Evolutionary conservation across 2,113 vertebrate genomes (phyloP), one percentile per base, ranked within the genome.

Genomic region (Pseudopodoces humilis): DNA sequence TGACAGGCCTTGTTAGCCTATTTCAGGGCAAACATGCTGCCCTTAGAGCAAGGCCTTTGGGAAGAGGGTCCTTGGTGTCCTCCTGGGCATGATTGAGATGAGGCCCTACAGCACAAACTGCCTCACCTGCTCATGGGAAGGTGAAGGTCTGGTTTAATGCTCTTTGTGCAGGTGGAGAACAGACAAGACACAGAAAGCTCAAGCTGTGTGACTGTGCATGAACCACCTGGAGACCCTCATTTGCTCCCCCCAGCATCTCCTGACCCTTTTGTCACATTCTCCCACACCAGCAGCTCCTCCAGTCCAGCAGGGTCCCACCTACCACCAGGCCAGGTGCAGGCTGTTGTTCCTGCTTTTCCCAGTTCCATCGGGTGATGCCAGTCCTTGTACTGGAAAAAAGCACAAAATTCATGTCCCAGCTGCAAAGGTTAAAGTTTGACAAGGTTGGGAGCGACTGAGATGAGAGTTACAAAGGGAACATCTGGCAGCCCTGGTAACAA

Each of bases 91-190:
- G 56, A 28, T 55, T 63, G 13, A 50, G 47, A 31, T 0, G 13
- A 20, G 27, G 2, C 13, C 63, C 39, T 5, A 9, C 39, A 5
- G 18, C n/a, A 33, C 43, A 33, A 3, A 13, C 4, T 20, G 28
- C 52, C 43, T n/a, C 19, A 2, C 2, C 58, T 41, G 25, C 83
- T 22, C 15, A 4, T 0, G 0, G 30, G 60, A 25, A 44, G n/a
- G 17, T 5, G 39, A 39, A 31, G 68, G 8, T 60, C 50, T 53
- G 46, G 11, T 16, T 25, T n/a, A 47, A 9, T 4, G 27, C n/a
- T 67, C 14, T 0, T 7, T 5, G 62, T 53, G 35, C 59, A 62
- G n/a, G 4, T 18, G 7, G 12, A 78, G 88, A 74, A 8, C 39
- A 18, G 41, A 52, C 13, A 20, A 53, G 77, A 30, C 71, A 12